phyloP scores from a whole-genome alignment of 2,113 vertebrate species.

The Cyphomyrus plagiostoma region DNA sequence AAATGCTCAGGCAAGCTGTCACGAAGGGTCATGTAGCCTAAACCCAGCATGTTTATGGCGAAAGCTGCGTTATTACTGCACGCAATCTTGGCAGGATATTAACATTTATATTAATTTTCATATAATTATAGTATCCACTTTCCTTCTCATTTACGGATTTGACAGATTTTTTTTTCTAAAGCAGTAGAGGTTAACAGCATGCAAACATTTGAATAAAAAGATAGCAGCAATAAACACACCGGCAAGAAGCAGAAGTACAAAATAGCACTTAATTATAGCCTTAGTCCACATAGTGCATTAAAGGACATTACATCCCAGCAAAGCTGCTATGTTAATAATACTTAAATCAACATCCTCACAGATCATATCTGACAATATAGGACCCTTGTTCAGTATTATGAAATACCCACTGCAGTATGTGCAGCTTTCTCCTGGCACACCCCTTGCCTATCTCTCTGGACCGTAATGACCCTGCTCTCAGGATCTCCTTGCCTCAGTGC shows the following conservation, averaged over 20 bases:
- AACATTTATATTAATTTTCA: slow-evolving; percentile 6
- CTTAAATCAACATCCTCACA: neutral
- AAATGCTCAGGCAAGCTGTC: neutral
- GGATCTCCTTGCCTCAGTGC: neutral
- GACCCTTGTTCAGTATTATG: neutral
- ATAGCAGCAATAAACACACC: neutral
- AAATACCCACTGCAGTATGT: neutral
- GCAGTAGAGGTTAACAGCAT: neutral
- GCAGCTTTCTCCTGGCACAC: neutral
- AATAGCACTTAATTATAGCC: neutral
- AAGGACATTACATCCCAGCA: neutral
- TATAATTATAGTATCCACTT: neutral
- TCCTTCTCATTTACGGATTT: neutral
- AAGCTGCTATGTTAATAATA: neutral
- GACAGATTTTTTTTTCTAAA: neutral
- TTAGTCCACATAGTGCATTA: neutral
- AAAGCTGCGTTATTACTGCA: neutral
- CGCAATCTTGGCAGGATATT: neutral
- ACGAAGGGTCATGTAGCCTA: neutral
- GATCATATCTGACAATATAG: neutral
- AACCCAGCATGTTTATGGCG: neutral
- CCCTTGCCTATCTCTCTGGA: neutral
- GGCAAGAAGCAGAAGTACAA: neutral
- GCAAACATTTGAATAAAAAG: neutral
- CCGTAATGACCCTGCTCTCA: neutral